A percentile compares a stretch with the other conserved stretches of the same genome.
Evolutionary conservation across 92 coral and sea anemone species (phyloP).

Genomic region (Phenganax stokvisi): DNA sequence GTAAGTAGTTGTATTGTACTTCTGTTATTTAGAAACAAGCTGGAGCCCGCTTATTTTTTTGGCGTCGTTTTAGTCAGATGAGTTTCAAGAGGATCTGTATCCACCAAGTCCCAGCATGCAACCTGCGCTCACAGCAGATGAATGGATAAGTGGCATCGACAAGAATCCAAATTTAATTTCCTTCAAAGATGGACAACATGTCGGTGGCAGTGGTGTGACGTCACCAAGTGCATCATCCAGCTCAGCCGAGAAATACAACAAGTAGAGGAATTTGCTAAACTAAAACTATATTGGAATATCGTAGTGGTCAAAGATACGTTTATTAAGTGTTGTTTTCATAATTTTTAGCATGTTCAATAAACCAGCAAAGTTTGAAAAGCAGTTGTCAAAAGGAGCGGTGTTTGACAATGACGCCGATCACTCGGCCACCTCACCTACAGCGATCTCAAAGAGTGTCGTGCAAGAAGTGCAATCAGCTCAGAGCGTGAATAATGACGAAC

Average conservation of each 20-base stretch:
- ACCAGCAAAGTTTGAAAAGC: constrained; percentile 41
- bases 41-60: background rate
- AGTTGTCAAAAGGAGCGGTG: constrained; percentile 24
- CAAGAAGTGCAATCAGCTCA: constrained; percentile 13
- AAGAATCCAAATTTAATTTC: constrained; percentile 63
- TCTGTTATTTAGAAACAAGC: background rate
- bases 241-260: constrained; percentile 33
- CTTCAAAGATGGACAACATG: constrained; percentile 48
- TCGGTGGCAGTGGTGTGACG: background rate
- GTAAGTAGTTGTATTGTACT: constrained; percentile 50
- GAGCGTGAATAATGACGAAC: constrained; percentile 19
- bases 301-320: background rate
- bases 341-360: constrained; percentile 32
- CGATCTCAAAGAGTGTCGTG: constrained; percentile 18
- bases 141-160: constrained; percentile 75
- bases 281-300: background rate
- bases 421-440: background rate
- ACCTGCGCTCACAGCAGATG: constrained; percentile 79
- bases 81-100: constrained; percentile 77
- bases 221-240: constrained; percentile 3
- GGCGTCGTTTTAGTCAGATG: constrained; percentile 40
- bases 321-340: background rate
- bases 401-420: constrained; percentile 21
- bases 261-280: background rate
- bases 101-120: constrained; percentile 68